These are phyloP conservation scores for Calephelis nemesis DNA, from an alignment of 1,140 invertebrate genomes.

Conservation along the genomic window DNA sequence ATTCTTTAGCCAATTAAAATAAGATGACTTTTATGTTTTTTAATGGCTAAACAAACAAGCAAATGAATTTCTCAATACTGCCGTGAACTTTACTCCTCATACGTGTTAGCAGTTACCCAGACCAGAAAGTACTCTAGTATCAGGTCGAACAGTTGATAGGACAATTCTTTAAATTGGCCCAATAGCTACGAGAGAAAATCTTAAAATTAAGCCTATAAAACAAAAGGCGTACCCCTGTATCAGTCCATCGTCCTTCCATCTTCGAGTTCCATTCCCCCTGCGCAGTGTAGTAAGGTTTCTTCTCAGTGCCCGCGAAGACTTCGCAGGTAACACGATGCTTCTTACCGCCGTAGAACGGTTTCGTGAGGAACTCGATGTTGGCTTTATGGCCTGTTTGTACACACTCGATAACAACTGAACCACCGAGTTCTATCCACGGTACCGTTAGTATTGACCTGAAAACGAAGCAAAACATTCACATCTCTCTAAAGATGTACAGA, in stretches of 20 bases:
- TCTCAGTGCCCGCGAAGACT: slow-evolving; percentile 87
- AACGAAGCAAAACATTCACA: no score
- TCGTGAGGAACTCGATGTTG: slow-evolving; percentile 95
- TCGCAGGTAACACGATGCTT: slow-evolving; percentile 94
- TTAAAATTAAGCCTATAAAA: not conserved
- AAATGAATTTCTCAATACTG: no score
- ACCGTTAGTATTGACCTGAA: slow-evolving; percentile 94
- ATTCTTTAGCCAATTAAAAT: no score
- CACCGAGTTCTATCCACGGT: slow-evolving; percentile 98
- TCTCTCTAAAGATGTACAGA: no score
- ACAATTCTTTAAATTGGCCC: no score
- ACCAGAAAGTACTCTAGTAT: no score
- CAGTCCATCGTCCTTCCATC: slow-evolving; percentile 93
- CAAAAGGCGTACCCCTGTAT: slow-evolving; percentile 82
- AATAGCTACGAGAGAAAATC: no score
- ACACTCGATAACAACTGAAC: slow-evolving; percentile 92
- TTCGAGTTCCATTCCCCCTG: slow-evolving; percentile 97
- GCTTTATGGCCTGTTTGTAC: slow-evolving; percentile 93
- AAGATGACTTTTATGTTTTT: no score
- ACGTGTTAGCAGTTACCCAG: no score
- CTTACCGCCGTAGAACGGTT: slow-evolving; percentile 98
- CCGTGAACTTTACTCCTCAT: no score
- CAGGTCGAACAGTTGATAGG: no score
- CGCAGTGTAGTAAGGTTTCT: slow-evolving; percentile 92
- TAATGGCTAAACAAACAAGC: no score